These are phyloP conservation scores for Margaritifera margaritifera DNA, from an alignment of 2,888 invertebrate genomes.

Conservation along the genomic window DNA sequence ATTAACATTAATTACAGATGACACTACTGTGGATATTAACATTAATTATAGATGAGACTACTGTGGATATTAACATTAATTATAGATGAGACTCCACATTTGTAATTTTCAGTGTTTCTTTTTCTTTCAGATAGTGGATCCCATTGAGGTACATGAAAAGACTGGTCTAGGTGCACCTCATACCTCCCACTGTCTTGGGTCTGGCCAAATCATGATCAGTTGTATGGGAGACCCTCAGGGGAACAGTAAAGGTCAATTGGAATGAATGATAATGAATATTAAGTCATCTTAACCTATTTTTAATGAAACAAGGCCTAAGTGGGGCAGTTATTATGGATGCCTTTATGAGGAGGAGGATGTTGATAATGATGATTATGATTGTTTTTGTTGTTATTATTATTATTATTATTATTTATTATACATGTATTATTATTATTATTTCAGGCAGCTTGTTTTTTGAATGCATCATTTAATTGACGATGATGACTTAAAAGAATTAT, in stretches of 20 bases:
- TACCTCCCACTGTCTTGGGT: slow-evolving; percentile 93
- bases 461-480: too few species aligned
- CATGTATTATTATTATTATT: too few species aligned
- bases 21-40: too few species aligned
- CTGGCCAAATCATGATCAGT: slow-evolving; percentile 95
- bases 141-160: slow-evolving; percentile 81
- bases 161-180: slow-evolving; percentile 90
- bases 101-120: too few species aligned
- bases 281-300: neutral
- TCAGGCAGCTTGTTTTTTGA: too few species aligned
- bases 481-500: too few species aligned
- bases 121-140: slow-evolving; percentile 83
- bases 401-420: neutral
- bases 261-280: slow-evolving; percentile 3
- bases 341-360: neutral
- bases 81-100: neutral
- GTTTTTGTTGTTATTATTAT: neutral
- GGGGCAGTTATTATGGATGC: too few species aligned
- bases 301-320: neutral
- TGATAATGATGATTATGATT: neutral
- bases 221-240: slow-evolving; percentile 92
- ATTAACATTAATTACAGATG: too few species aligned
- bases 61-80: neutral
- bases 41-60: too few species aligned
- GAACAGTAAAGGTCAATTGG: slow-evolving; percentile 80